These are phyloP conservation scores for Gephyroberyx darwinii DNA, from an alignment of 2,797 vertebrate genomes.

Conservation along the genomic window DNA sequence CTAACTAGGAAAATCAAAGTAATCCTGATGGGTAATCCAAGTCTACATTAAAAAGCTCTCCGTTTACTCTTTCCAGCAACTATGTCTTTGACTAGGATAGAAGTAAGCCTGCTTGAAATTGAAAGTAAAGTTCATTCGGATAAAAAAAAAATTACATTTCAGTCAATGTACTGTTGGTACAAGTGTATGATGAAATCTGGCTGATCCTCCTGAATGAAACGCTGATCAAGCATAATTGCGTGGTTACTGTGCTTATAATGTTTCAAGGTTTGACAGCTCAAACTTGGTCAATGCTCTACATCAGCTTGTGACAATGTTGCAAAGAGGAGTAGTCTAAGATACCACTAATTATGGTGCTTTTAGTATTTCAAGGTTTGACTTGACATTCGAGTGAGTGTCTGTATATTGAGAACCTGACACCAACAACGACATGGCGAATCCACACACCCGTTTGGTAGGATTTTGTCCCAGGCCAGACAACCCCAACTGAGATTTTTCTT, in stretches of 20 bases:
- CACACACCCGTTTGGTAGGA: no score
- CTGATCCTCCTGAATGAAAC: neutral
- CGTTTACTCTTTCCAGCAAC: neutral
- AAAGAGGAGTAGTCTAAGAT: neutral
- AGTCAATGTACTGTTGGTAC: neutral
- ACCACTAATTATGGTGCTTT: neutral
- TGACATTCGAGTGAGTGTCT: no score
- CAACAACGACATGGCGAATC: no score
- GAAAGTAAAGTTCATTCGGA: neutral
- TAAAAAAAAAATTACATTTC: neutral
- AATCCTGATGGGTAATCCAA: no score
- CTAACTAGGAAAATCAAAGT: neutral
- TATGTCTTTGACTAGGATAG: neutral
- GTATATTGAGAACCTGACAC: no score
- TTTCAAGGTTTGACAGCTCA: neutral
- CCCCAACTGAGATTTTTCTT: no score
- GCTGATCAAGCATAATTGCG: neutral
- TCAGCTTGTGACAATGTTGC: no score
- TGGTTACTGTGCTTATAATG: neutral
- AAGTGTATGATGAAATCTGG: no score
- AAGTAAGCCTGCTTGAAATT: neutral
- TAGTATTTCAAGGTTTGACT: no score
- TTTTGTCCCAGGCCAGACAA: no score
- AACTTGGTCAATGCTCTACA: neutral
- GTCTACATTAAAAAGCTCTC: neutral